These are phyloP conservation scores for Hemiprocne comata DNA, from an alignment of 2,113 vertebrate genomes.

Conservation along the genomic window DNA sequence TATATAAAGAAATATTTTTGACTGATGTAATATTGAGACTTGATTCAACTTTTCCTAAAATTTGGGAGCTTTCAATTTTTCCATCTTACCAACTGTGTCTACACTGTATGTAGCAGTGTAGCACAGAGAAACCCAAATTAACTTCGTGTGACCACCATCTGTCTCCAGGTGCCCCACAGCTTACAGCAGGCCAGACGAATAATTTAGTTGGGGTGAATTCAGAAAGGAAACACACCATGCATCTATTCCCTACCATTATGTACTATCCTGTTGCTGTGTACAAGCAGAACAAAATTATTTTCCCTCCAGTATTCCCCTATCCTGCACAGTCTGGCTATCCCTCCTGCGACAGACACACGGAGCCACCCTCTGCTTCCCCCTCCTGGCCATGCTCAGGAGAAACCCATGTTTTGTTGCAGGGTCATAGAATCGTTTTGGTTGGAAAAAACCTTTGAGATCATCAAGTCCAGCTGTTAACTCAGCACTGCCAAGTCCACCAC, in stretches of 20 bases:
- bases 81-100: no score
- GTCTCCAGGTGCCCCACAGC: not conserved
- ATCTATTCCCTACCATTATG: not conserved
- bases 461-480: no score
- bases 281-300: not conserved
- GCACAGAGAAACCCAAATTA: no score
- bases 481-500: no score
- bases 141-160: no score
- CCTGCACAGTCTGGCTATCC: not conserved
- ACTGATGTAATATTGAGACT: not conserved
- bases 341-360: rapidly evolving
- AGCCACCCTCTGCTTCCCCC: not conserved
- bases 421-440: no score
- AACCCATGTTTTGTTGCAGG: not conserved
- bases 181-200: not conserved
- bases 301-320: not conserved
- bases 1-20: not conserved
- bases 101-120: no score
- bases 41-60: not conserved
- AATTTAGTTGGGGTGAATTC: not conserved
- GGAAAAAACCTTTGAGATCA: no score
- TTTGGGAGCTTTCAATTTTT: rapidly evolving
- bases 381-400: not conserved
- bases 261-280: not conserved
- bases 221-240: not conserved